Percentiles rank a stretch among this genome's conserved stretches.
Conservation (phyloP, 2,113 vertebrate species). For the Chaenocephalus aceratus region DNA sequence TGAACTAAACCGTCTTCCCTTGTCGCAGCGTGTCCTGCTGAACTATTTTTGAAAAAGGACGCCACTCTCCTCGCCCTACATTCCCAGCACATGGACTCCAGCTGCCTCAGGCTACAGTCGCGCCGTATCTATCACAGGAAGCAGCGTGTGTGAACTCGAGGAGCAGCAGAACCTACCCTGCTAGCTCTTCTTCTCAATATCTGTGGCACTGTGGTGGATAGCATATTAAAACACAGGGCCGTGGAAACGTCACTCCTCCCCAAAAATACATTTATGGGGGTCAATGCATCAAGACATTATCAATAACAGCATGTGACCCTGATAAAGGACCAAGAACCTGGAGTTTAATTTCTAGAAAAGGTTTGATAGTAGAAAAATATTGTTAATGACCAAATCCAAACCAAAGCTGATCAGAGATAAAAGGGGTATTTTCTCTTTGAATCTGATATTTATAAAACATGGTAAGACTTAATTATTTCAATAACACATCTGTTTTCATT, state of each 20-base stretch:
- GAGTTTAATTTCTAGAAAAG: conserved; percentile 8
- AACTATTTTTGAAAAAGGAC: conserved; percentile 39
- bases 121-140: conserved; percentile 20
- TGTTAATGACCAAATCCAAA: conserved; percentile 24
- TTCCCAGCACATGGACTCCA: conserved; percentile 34
- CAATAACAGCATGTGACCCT: not conserved
- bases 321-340: conserved; percentile 38
- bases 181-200: not conserved
- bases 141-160: conserved; percentile 28
- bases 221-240: conserved; percentile 14
- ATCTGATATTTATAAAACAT: not conserved
- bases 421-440: not conserved
- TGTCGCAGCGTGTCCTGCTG: conserved; percentile 16
- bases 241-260: not conserved
- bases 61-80: conserved; percentile 13
- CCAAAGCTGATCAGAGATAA: conserved; percentile 51
- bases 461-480: not conserved
- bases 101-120: conserved; percentile 31
- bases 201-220: conserved; percentile 19
- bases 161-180: not conserved
- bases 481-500: not conserved
- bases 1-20: conserved; percentile 44
- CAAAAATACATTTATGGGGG: not conserved
- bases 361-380: not conserved
- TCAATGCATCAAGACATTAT: conserved; percentile 2